phyloP scores from a whole-genome alignment of 1,140 invertebrate genomes.

The Brachionus paranguensis region DNA sequence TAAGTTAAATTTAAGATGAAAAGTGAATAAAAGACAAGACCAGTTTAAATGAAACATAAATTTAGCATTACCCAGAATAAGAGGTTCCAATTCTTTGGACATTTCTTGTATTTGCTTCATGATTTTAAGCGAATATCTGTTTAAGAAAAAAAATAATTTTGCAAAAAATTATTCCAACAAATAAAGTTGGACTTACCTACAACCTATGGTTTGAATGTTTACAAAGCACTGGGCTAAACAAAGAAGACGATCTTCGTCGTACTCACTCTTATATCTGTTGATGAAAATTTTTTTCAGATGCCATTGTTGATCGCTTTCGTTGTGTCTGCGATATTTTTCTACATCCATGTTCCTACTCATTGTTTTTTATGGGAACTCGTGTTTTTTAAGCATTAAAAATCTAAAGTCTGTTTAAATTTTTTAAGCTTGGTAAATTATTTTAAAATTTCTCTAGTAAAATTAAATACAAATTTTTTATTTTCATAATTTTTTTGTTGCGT shows the following conservation, averaged over 20 bases:
- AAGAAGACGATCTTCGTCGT: constrained; percentile 33
- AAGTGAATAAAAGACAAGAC: background rate
- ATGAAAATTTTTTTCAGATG: constrained; percentile 8
- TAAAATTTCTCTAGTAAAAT: background rate
- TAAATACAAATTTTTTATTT: background rate
- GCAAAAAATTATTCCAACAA: background rate
- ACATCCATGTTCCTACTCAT: background rate
- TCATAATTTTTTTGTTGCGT: background rate
- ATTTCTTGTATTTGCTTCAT: constrained; percentile 25
- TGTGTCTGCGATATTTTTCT: constrained; percentile 3
- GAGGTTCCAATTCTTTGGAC: background rate
- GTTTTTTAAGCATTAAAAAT: background rate
- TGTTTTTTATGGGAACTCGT: background rate
- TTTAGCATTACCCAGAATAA: background rate
- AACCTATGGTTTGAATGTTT: constrained; percentile 22
- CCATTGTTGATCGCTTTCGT: constrained; percentile 35
- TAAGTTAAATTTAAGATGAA: background rate
- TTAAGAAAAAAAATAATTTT: background rate
- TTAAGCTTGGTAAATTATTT: background rate
- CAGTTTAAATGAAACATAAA: background rate
- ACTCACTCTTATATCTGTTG: background rate
- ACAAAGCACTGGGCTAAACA: constrained; percentile 35
- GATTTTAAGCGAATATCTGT: constrained; percentile 26
- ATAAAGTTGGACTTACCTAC: background rate
- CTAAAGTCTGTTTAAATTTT: background rate